phyloP scores from a whole-genome alignment of 1,140 invertebrate genomes.

The Lepidurus packardi region DNA sequence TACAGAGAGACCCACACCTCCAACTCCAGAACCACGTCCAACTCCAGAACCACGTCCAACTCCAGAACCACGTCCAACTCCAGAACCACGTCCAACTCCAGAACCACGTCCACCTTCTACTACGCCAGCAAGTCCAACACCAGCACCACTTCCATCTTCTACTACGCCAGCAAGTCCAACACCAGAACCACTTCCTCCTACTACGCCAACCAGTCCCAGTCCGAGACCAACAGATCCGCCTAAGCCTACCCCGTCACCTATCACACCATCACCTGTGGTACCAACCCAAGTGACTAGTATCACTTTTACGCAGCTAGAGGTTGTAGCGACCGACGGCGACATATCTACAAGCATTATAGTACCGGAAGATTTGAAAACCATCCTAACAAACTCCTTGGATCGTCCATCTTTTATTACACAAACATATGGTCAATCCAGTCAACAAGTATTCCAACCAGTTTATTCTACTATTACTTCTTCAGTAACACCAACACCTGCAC shows the following conservation, averaged over 20 bases:
- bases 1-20: background rate
- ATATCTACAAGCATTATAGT: constrained; percentile 1
- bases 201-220: background rate
- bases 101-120: background rate
- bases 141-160: background rate
- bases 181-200: background rate
- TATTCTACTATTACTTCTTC: background rate
- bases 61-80: background rate
- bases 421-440: background rate
- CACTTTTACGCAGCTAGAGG: background rate
- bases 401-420: background rate
- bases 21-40: background rate
- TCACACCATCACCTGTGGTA: background rate
- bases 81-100: background rate
- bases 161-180: background rate
- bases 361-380: background rate
- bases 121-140: background rate
- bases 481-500: too few species aligned
- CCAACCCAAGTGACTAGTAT: background rate
- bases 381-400: background rate
- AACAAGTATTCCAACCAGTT: background rate
- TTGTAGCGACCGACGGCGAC: background rate
- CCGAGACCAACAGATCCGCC: background rate
- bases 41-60: background rate
- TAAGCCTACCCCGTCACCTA: background rate